These are phyloP conservation scores for Geophilus truncorum DNA, from an alignment of 2,888 invertebrate species.

Conservation along the genomic window DNA sequence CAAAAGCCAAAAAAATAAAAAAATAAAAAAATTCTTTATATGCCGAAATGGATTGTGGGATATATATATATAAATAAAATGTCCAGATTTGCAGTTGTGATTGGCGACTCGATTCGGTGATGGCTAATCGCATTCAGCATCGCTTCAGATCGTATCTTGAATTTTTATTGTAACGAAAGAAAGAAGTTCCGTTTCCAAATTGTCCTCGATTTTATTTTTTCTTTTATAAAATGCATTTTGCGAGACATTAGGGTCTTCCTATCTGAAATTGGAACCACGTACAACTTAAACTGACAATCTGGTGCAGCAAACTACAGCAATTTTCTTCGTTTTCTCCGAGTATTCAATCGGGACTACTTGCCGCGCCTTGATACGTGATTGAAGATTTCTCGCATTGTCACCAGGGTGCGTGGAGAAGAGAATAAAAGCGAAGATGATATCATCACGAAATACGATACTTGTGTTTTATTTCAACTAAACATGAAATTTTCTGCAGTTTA, in stretches of 20 bases:
- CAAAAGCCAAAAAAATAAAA: slow-evolving; percentile 1
- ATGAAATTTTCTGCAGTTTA: neutral
- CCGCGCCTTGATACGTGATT: neutral
- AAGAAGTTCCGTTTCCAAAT: neutral
- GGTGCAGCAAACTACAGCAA: neutral
- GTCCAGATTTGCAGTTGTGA: neutral
- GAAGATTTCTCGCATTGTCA: neutral
- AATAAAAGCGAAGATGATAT: neutral
- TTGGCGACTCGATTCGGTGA: neutral
- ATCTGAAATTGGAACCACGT: neutral
- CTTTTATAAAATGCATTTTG: neutral
- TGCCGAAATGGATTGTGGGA: too few relatives aligned
- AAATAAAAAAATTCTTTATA: neutral
- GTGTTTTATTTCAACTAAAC: neutral
- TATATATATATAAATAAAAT: neutral
- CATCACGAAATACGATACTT: neutral
- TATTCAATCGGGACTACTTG: neutral
- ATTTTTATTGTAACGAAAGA: neutral
- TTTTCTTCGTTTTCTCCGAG: neutral
- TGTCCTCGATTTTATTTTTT: neutral
- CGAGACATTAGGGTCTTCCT: neutral
- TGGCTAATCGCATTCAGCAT: neutral
- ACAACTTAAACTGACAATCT: neutral
- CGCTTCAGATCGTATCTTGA: neutral
- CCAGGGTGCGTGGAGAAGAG: neutral